phyloP scores from a whole-genome alignment of 1,140 invertebrate genomes.

The Psilanteris sp. region DNA sequence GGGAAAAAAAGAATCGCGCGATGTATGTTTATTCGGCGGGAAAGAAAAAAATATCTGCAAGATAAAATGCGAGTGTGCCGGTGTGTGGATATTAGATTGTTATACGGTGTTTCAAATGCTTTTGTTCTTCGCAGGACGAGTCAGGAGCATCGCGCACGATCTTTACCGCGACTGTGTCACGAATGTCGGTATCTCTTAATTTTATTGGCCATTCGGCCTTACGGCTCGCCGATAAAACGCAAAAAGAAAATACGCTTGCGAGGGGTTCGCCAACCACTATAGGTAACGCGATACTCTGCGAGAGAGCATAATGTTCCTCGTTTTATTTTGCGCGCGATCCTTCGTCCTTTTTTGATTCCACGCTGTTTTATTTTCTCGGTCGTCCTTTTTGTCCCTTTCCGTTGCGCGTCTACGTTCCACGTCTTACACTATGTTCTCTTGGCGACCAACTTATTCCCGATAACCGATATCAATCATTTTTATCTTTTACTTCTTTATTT shows the following conservation, averaged over 20 bases:
- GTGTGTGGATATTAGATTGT: slow-evolving; percentile 52
- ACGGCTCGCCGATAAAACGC: slow-evolving; percentile 61
- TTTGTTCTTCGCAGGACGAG: slow-evolving; percentile 61
- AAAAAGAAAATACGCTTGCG: slow-evolving; percentile 58
- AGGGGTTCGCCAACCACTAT: slow-evolving; percentile 65
- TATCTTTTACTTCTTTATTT: slow-evolving; percentile 10
- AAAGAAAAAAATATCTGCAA: slow-evolving; percentile 5
- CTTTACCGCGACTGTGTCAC: slow-evolving; percentile 66
- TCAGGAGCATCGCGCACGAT: slow-evolving; percentile 62
- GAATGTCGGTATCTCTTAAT: slow-evolving; percentile 71
- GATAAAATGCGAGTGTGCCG: slow-evolving; percentile 5
- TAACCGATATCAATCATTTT: slow-evolving; percentile 41
- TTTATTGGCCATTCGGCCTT: slow-evolving; percentile 71
- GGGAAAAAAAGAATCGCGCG: slow-evolving; percentile 4
- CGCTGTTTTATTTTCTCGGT: slow-evolving; percentile 19
- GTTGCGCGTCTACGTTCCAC: slow-evolving; percentile 40
- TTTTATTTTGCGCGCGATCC: slow-evolving; percentile 60
- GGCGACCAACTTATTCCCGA: slow-evolving; percentile 24
- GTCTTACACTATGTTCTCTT: slow-evolving; percentile 68
- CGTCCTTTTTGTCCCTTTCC: slow-evolving; percentile 34
- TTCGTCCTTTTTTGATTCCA: slow-evolving; percentile 48
- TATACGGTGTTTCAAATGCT: slow-evolving; percentile 44
- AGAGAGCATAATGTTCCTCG: slow-evolving; percentile 60
- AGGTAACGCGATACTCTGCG: slow-evolving; percentile 74
- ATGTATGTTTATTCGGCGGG: slow-evolving; percentile 19